Base-by-base conservation (phyloP, 1,140 invertebrate species). In the Scaptomyza graminum region DNA sequence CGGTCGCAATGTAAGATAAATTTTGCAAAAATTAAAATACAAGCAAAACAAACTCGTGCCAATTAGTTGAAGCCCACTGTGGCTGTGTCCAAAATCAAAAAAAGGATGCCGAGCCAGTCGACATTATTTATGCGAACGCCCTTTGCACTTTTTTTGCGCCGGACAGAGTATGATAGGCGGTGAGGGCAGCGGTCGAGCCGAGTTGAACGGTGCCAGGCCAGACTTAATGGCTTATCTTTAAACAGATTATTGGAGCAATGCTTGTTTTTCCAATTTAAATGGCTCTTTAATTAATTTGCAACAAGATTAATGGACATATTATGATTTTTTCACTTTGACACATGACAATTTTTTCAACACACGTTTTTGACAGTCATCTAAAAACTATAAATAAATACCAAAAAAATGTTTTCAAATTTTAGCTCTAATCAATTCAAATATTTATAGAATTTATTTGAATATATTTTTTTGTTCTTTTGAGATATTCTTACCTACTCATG, bases 291-390 rank as follows among this genome's bases (percentile, higher is more conserved):
- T 88, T 88, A 88, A 88, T 88, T 88, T 72, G 28, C 22, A 37
- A 22, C n/a, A 67, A 66, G 83, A 88, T 88, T 88, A 83, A 88
- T 88, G 56, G 46, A 7, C 82, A 55, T 72, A 80, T 84, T 84
- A 63, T 61, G 62, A 61, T 54, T 59, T 25, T 50, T 49, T 76
- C 72, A 76, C 75, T 51, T 3, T 25, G 28, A 31, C 34, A 50
- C 15, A 37, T 56, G 44, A 56, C 34, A 60, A 59, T 43, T 34
- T 4, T 12, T 9, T 34, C n/a, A 34, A 1, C 9, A 18, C 18
- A 56, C n/a, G 37, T n/a, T 44, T 28, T 43, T n/a, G 13, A 0
- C 8, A 28, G 47, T 28, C 22, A 50, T 22, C 47, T 49, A 9
- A 28, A 13, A n/a, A 31, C 1, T 6, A 22, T 8, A 28, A 13